These are phyloP conservation scores for Laothoe populi DNA, from an alignment of 2,888 invertebrate genomes.

Conservation along the genomic window DNA sequence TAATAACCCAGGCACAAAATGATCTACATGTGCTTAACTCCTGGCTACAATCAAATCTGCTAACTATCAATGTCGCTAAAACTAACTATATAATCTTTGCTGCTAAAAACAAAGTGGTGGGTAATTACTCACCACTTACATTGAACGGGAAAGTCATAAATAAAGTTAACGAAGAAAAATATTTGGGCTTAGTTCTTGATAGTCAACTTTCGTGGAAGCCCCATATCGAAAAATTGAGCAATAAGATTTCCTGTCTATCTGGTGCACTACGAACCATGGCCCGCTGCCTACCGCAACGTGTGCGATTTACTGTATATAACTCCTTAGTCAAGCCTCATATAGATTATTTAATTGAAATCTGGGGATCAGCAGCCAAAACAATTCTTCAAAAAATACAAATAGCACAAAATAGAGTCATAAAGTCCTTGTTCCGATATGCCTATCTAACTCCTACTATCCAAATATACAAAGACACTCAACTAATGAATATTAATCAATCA, in stretches of 20 bases:
- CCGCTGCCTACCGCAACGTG: slow-evolving; percentile 24
- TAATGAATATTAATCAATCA: slow-evolving; percentile 27
- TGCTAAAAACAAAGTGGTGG: slow-evolving; percentile 27
- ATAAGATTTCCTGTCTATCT: slow-evolving; percentile 26
- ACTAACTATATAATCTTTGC: slow-evolving; percentile 11
- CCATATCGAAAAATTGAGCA: slow-evolving; percentile 33
- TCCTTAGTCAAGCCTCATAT: neutral
- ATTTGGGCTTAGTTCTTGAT: slow-evolving; percentile 35
- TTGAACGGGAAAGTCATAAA: slow-evolving; percentile 27
- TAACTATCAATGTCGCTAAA: slow-evolving; percentile 7
- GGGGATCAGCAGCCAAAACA: slow-evolving; percentile 7
- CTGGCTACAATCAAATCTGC: neutral
- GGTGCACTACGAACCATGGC: slow-evolving; percentile 26
- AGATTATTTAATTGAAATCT: slow-evolving; percentile 37
- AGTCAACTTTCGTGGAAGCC: slow-evolving; percentile 33
- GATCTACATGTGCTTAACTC: neutral
- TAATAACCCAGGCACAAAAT: neutral
- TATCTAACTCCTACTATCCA: too few relatives aligned
- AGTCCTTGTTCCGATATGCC: too few relatives aligned
- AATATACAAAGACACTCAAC: too few relatives aligned
- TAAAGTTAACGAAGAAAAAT: slow-evolving; percentile 33
- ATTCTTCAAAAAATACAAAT: too few relatives aligned
- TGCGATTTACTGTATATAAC: neutral
- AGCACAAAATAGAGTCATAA: too few relatives aligned
- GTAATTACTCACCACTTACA: neutral